A percentile compares a stretch with the other conserved stretches of the same genome.
phyloP scores from a whole-genome alignment of 2,113 vertebrate species.

The Anoplopoma fimbria region DNA sequence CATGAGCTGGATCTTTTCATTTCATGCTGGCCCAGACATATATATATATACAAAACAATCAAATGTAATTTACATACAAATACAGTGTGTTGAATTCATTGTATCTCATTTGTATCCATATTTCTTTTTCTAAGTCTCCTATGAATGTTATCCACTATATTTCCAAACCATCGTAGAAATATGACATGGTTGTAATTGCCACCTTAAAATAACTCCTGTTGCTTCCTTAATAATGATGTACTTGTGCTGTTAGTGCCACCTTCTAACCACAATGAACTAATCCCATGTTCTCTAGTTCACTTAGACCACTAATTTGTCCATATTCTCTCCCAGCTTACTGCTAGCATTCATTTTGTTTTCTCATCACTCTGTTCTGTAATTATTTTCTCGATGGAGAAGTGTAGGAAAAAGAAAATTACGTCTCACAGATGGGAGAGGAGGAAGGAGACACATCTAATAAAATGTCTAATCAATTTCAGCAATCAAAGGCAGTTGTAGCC shows the following conservation, averaged over 20 bases:
- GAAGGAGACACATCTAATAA: conserved; percentile 59
- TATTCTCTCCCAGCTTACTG: conserved; percentile 22
- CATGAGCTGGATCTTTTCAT: neutral
- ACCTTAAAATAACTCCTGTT: conserved; percentile 21
- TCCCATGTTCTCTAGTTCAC: neutral
- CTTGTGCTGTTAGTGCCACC: neutral
- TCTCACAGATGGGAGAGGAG: conserved; percentile 61
- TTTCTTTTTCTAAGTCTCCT: neutral
- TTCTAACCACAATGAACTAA: conserved; percentile 15
- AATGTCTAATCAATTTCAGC: conserved; percentile 67
- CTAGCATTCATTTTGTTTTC: conserved; percentile 44
- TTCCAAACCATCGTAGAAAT: neutral
- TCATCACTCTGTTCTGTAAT: conserved; percentile 56
- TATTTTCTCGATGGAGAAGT: conserved; percentile 49
- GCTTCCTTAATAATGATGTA: conserved; percentile 14
- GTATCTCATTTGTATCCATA: neutral
- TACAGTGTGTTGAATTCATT: neutral
- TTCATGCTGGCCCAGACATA: neutral
- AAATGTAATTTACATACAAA: neutral
- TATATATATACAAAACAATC: neutral
- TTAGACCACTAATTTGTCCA: neutral
- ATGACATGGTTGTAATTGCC: neutral
- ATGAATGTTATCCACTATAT: neutral
- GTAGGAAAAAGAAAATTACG: conserved; percentile 49
- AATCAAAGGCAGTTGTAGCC: conserved; percentile 55